Evolutionary conservation across 1,140 invertebrate genomes (phyloP), one percentile per base, ranked within the genome.

Genomic region (Patella vulgata): DNA sequence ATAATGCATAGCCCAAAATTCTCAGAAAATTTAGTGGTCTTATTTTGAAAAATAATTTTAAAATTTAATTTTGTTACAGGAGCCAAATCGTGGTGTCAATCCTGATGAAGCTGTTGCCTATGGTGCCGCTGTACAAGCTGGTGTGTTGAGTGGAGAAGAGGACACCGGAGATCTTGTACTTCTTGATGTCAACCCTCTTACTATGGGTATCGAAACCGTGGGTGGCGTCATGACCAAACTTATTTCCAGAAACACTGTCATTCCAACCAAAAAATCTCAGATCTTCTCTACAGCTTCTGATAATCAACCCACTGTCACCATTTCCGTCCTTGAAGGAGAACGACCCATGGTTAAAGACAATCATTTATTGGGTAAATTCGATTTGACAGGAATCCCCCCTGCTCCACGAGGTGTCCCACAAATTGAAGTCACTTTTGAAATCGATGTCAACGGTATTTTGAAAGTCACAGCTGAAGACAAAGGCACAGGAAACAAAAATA

Each of bases 261-360:
- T 99, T 74, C 97, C 97, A 19, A 99, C 97, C n/a, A 99, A 99
- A 87, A 99, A 99, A 82, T 97, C 95, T 5, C 97, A 99, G 82
- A 96, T 99, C 73, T 99, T 99, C 90, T 98, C 96, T 0, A 99
- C 97, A 11, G 97, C 97, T 44, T 94, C 95, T 19, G 97, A 99
- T 80, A 99, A 99, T 82, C 97, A 99, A 82, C 94, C 97, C 85
- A 98, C 96, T 23, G 97, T 99, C 8, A 98, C 96, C 40, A 99
- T 99, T 82, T 96, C 98, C 85, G 94, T 97, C 0, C 97, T 91
- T 81, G 95, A 98, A 87, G 96, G 97, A 78, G 97, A 99, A 87
- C 91, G 97, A 80, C 94, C 97, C 30, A 98, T 99, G 97, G 99
- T 97, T 63, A 99, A 99, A 85, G 97, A 99, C 82, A 99, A 99